Base-by-base conservation (phyloP, 2,113 vertebrate genomes). In the Sorex fumeus region DNA sequence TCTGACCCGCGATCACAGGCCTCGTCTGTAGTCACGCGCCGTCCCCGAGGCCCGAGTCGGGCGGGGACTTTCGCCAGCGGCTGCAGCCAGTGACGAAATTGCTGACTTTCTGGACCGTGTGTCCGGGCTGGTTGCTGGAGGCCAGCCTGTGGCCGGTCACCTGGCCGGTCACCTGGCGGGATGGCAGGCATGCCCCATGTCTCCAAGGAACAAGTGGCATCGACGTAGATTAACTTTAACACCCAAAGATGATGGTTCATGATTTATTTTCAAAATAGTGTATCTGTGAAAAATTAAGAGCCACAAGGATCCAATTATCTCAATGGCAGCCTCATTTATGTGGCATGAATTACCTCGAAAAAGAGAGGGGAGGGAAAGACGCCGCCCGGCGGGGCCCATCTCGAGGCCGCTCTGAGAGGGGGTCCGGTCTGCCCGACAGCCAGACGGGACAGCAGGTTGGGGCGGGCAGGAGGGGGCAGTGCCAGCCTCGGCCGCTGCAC, bases 221-320 rank as follows among this genome's bases (percentile, higher is more conserved):
- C 57, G 12, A 13, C 53, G 21, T 72, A 28, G 83, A 93, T 81
- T 70, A 36, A 43, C 10, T 91, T 70, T 32, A 69, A 11, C 70
- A 45, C 90, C 82, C 84, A 36, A 79, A 96, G 82, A 88, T 93
- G 82, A 88, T 71, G 45, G 47, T 87, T 96, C 78, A 43, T 34
- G 62, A 82, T 95, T 97, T 96, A 97, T 97, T 97, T 97, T 95
- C 93, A 96, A 96, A 96, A 97, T 93, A 97, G n/a, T 53, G 28
- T 93, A 93, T 91, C 89, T 95, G 93, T 47, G 95, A 96, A 94
- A 96, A 96, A 97, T 93, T 95, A 96, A 93, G 94, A 97, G 88
- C 94, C 93, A 92, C 94, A 91, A 96, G 97, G 69, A 97, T 95
- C 95, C 94, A 95, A 96, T 97, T 96, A 97, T 74, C 94, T 96